Percentiles rank a stretch among this genome's conserved stretches.
Conservation (phyloP, 2,888 invertebrate genomes). For the Abrostola tripartita region DNA sequence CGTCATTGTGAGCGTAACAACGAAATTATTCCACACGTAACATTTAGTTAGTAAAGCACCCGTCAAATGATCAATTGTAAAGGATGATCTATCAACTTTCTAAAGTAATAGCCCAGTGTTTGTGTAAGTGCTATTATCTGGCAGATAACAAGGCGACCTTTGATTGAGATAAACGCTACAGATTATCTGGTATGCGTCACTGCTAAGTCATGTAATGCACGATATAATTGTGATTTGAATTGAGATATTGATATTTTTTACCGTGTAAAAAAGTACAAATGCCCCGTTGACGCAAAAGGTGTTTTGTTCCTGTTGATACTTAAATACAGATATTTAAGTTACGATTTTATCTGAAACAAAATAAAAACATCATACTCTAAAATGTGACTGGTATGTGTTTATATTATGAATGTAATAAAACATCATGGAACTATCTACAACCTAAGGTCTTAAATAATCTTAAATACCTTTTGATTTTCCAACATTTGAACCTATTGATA, state of each 20-base stretch:
- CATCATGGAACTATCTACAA: no score
- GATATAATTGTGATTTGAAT: slow-evolving; percentile 3
- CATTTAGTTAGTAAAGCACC: slow-evolving; percentile 35
- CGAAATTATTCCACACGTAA: slow-evolving; percentile 37
- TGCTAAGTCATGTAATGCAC: slow-evolving; percentile 22
- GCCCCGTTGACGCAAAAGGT: no score
- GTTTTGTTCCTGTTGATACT: no score
- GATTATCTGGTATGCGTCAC: slow-evolving; percentile 48
- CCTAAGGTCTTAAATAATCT: no score
- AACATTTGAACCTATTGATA: no score
- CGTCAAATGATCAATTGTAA: slow-evolving; percentile 55
- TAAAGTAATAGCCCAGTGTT: slow-evolving; percentile 42
- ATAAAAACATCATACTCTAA: no score
- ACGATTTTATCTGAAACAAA: no score
- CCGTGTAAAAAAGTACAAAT: no score
- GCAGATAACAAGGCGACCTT: slow-evolving; percentile 54
- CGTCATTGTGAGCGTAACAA: slow-evolving; percentile 25
- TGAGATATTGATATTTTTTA: slow-evolving; percentile 8
- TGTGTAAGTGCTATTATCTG: slow-evolving; percentile 50
- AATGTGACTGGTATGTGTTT: no score
- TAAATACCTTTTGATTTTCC: no score
- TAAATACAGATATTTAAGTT: no score
- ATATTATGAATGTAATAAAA: no score
- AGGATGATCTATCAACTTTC: slow-evolving; percentile 57
- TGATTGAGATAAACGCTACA: slow-evolving; percentile 54